Evolutionary conservation across 2,888 invertebrate genomes (phyloP).

Genomic region (Acanthosepion esculentum): DNA sequence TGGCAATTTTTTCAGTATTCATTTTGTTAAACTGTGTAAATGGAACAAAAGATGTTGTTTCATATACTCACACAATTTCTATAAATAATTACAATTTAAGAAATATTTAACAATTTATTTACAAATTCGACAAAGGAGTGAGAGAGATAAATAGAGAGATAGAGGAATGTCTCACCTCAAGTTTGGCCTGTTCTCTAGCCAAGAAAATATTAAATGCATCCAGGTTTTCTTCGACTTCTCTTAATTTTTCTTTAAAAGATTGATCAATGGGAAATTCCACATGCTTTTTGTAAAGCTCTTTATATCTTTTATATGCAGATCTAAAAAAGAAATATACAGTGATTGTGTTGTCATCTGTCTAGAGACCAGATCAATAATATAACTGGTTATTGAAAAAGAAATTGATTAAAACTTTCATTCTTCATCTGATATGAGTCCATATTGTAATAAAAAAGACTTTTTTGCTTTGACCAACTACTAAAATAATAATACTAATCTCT

Average conservation of each 20-base stretch:
- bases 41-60: constrained; percentile 46
- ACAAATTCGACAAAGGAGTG: not conserved
- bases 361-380: not conserved
- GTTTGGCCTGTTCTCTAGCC: constrained; percentile 86
- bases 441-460: too few relatives aligned
- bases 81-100: too few relatives aligned
- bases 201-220: constrained; percentile 85
- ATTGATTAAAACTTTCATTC: too few relatives aligned
- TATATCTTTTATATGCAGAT: constrained; percentile 82
- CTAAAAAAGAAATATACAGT: constrained; percentile 63
- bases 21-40: constrained; percentile 54
- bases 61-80: not conserved
- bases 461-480: too few relatives aligned
- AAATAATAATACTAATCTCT: too few relatives aligned
- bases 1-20: constrained; percentile 52
- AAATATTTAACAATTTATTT: too few relatives aligned
- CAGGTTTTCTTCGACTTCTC: constrained; percentile 84
- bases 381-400: too few relatives aligned
- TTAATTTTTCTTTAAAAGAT: constrained; percentile 83
- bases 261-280: constrained; percentile 84
- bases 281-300: constrained; percentile 82
- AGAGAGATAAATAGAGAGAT: not conserved
- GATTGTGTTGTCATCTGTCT: not conserved
- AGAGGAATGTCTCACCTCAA: constrained; percentile 79
- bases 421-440: too few relatives aligned